Evolutionary conservation across 2,113 vertebrate species (phyloP).

Genomic region (Aspiorhynchus laticeps): DNA sequence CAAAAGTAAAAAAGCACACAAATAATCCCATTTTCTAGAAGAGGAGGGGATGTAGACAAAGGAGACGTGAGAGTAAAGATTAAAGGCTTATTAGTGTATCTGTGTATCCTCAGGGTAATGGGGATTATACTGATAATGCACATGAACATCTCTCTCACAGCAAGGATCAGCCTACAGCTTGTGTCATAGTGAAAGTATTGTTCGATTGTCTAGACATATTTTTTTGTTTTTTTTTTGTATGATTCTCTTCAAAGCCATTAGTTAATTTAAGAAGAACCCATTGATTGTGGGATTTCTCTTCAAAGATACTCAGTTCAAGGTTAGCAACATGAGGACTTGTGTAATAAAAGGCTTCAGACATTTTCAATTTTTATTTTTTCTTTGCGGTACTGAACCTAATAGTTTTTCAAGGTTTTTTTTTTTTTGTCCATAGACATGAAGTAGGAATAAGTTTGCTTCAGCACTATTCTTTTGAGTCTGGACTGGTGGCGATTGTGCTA

Average conservation of each 20-base stretch:
- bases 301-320: neutral
- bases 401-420: neutral
- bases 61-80: conserved; percentile 54
- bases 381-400: neutral
- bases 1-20: conserved; percentile 13
- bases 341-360: neutral
- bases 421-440: neutral
- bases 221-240: neutral
- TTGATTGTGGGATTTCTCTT: neutral
- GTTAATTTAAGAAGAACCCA: neutral
- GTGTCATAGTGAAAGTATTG: conserved; percentile 3
- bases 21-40: conserved; percentile 53
- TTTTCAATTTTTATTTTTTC: neutral
- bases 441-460: neutral
- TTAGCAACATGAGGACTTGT: neutral
- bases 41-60: conserved; percentile 16
- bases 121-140: conserved; percentile 62
- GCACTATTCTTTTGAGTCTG: neutral
- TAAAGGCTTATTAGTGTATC: conserved; percentile 61
- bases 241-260: neutral
- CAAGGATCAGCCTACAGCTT: conserved; percentile 27
- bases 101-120: conserved; percentile 54
- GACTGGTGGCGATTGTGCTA: neutral
- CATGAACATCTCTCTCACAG: conserved; percentile 37
- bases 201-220: neutral